phyloP scores from a whole-genome alignment of 2,888 invertebrate genomes.

The Meandrusa payeni region DNA sequence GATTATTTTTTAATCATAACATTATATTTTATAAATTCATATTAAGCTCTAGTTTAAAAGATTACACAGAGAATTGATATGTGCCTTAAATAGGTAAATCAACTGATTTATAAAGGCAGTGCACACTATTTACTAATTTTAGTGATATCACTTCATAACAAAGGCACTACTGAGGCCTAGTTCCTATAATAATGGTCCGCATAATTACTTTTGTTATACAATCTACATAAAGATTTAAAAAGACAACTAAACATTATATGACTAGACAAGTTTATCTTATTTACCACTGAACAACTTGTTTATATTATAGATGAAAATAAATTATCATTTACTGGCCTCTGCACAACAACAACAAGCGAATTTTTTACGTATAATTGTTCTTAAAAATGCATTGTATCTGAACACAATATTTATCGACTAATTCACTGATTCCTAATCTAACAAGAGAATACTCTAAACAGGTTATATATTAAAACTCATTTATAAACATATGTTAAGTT shows the following conservation, averaged over 20 bases:
- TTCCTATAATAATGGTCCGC: constrained; percentile 70
- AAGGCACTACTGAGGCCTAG: constrained; percentile 78
- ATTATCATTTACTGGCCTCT: neutral
- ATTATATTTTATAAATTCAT: constrained; percentile 20
- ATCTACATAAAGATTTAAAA: constrained; percentile 26
- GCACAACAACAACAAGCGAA: neutral
- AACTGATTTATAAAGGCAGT: constrained; percentile 45
- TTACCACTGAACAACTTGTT: too few relatives aligned
- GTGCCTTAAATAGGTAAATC: constrained; percentile 33
- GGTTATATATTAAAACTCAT: too few relatives aligned
- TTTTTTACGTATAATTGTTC: neutral
- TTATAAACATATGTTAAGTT: neutral
- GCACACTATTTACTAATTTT: constrained; percentile 44
- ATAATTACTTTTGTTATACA: constrained; percentile 30
- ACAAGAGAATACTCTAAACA: neutral
- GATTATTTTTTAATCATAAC: constrained; percentile 9
- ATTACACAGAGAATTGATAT: constrained; percentile 33
- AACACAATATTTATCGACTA: constrained; percentile 12
- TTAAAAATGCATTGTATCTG: constrained; percentile 8
- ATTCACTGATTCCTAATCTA: neutral
- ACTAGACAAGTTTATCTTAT: constrained; percentile 8
- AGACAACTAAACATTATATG: constrained; percentile 4
- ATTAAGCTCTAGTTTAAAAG: constrained; percentile 19
- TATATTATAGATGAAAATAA: neutral
- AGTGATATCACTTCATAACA: constrained; percentile 38